Evolutionary conservation across 2,888 invertebrate species (phyloP), one percentile per base, ranked within the genome.

Genomic region (Leptopilina myrica): DNA sequence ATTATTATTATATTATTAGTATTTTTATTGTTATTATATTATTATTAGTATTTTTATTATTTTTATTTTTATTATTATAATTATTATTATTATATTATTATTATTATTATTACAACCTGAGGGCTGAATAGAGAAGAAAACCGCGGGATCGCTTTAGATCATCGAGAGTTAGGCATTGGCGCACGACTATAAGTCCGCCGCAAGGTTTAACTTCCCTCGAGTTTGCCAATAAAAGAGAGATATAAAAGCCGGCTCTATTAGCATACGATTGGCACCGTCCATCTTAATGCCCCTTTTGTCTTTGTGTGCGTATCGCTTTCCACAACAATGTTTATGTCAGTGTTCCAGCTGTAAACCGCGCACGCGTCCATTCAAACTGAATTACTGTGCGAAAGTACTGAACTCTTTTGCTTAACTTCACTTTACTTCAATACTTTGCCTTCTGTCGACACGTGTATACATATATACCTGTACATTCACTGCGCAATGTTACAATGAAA

Each of bases 201-300:
- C 33, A 33, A 80, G 84, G 82, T 85, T 83, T 11, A 78, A 78
- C 84, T 85, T 85, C 79, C 83, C 83, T 77, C 79, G 77, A 79
- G 79, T 49, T 79, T 76, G 64, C 79, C 83, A 83, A 84, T 86
- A 89, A 89, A 88, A 86, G 86, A 87, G 85, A 86, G 86, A 87
- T 85, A 33, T 33, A 33, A 88, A 85, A 73, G 85, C 81, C 82
- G 43, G 83, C 87, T 88, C 88, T 88, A 91, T 91, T 90, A 91
- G 89, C 90, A 90, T 90, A 90, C 90, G 90, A 90, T 90, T 91
- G 90, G 90, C 90, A 90, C 90, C 90, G 89, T 90, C 88, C 88
- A 88, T 90, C 88, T 90, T 87, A 87, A 88, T 88, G 87, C 86
- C 86, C 87, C 83, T 84, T 81, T 85, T 20, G 86, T 85, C 85